A percentile compares a stretch with the other conserved stretches of the same genome.
Conservation (phyloP, 2,113 vertebrate genomes). For the Irena cyanogastra region DNA sequence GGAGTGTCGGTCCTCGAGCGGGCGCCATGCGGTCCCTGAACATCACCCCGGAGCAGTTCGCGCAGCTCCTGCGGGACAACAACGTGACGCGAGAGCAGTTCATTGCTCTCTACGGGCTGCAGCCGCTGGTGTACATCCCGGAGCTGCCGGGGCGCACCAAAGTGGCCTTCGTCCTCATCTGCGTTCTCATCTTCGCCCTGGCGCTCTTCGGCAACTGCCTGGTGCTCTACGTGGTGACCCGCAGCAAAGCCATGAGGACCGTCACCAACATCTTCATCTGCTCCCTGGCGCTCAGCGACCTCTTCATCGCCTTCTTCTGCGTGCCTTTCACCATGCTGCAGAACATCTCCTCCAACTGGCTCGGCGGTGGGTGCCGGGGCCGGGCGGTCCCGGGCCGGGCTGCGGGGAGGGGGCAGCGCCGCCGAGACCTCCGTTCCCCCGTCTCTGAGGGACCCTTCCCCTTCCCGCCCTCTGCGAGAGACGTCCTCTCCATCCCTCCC, state of each 20-base stretch:
- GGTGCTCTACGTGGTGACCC: conserved; percentile 74
- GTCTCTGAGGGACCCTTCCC: background rate
- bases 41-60: conserved; percentile 70
- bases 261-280: conserved; percentile 80
- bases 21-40: conserved; percentile 67
- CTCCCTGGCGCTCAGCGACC: conserved; percentile 77
- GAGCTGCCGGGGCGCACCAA: conserved; percentile 67
- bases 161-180: conserved; percentile 61
- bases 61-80: conserved; percentile 68
- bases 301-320: conserved; percentile 78
- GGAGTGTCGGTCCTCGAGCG: background rate
- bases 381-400: background rate
- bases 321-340: conserved; percentile 76
- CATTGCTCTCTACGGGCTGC: conserved; percentile 69
- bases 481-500: background rate
- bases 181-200: conserved; percentile 70
- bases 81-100: conserved; percentile 75
- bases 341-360: conserved; percentile 74
- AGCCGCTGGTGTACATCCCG: conserved; percentile 72
- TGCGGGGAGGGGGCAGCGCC: background rate
- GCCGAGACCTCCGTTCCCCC: no score
- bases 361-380: conserved; percentile 64
- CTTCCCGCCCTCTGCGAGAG: background rate
- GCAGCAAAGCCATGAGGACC: conserved; percentile 72
- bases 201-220: conserved; percentile 74